These are phyloP conservation scores for Umimayanthus kanabou DNA, from an alignment of 92 coral and sea anemone species.

Conservation along the genomic window DNA sequence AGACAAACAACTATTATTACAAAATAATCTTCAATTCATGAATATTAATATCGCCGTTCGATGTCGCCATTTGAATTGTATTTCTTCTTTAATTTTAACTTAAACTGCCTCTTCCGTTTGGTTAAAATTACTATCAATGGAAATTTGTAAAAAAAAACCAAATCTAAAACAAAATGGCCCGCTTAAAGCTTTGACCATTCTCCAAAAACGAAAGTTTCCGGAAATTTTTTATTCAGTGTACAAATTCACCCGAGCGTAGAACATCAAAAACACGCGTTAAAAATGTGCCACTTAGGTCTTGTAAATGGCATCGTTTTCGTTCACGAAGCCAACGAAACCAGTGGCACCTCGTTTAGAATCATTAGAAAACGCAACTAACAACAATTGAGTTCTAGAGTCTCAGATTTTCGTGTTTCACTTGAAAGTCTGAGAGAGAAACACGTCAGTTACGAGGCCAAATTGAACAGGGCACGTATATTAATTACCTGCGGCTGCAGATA, in stretches of 20 bases:
- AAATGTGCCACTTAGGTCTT: slow-evolving; percentile 67
- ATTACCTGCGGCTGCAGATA: slow-evolving; percentile 39
- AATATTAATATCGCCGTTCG: slow-evolving; percentile 57
- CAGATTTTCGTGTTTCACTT: slow-evolving; percentile 25
- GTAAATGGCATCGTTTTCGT: slow-evolving; percentile 24
- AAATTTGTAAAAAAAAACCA: neutral
- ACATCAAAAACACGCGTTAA: slow-evolving; percentile 97
- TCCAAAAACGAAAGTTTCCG: slow-evolving; percentile 43
- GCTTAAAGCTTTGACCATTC: slow-evolving; percentile 31
- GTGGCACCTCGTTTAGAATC: neutral
- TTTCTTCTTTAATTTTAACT: neutral
- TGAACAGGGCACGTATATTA: slow-evolving; percentile 39
- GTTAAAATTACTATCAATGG: neutral
- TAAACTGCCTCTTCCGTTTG: neutral
- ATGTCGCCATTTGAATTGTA: slow-evolving; percentile 28
- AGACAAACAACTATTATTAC: slow-evolving; percentile 64
- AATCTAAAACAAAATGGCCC: neutral
- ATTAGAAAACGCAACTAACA: neutral
- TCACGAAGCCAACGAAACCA: neutral
- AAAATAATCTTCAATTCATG: slow-evolving; percentile 48
- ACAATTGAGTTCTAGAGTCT: neutral
- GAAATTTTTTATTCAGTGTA: slow-evolving; percentile 74
- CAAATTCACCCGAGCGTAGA: slow-evolving; percentile 85
- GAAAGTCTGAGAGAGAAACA: slow-evolving; percentile 29
- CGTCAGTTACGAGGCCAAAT: slow-evolving; percentile 35